phyloP scores from a whole-genome alignment of 2,888 invertebrate genomes.

The Meta bourneti region DNA sequence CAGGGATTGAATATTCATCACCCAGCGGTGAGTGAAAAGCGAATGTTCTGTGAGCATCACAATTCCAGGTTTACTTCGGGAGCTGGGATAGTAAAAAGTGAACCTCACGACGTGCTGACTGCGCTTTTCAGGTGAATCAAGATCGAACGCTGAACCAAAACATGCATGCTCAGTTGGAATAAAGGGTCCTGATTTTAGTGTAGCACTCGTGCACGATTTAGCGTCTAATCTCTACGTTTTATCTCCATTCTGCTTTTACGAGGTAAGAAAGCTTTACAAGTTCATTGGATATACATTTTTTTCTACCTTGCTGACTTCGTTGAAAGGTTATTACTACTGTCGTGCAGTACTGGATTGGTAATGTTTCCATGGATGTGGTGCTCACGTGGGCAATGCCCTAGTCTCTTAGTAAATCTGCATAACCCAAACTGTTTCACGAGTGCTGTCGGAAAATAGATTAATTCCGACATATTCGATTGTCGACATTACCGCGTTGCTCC shows the following conservation, averaged over 20 bases:
- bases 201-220: neutral
- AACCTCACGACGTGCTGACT: neutral
- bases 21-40: neutral
- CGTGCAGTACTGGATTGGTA: neutral
- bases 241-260: neutral
- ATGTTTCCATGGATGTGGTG: neutral
- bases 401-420: no score
- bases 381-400: no score
- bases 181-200: neutral
- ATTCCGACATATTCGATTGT: no score
- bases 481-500: no score
- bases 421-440: no score
- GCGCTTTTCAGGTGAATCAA: slow-evolving; percentile 43
- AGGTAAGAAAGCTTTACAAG: slow-evolving; percentile 1
- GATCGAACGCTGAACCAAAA: slow-evolving; percentile 5
- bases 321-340: neutral
- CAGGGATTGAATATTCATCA: neutral
- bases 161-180: neutral
- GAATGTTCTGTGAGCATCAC: neutral
- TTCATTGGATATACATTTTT: neutral
- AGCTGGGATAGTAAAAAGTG: neutral
- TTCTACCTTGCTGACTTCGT: neutral
- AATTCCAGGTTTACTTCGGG: neutral
- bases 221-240: neutral
- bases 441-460: no score